phyloP scores from a whole-genome alignment of 2,888 invertebrate genomes.

The Pandemis cinnamomeana region DNA sequence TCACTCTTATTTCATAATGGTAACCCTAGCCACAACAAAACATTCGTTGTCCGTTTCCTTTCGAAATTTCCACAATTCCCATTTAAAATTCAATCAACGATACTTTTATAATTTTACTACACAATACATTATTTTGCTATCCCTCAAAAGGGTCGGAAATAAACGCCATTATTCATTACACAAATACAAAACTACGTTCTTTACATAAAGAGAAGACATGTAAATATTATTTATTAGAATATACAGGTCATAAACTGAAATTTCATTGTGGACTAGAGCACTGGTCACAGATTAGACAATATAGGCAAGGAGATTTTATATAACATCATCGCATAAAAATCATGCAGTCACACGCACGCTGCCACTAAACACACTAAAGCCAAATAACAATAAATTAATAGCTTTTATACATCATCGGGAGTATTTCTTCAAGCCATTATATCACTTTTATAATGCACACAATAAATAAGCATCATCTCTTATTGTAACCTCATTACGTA shows the following conservation, averaged over 20 bases:
- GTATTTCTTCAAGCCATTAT: constrained; percentile 71
- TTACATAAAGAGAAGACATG: constrained; percentile 53
- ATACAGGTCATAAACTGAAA: constrained; percentile 56
- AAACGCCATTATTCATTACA: constrained; percentile 61
- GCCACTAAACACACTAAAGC: constrained; percentile 57
- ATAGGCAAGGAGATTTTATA: constrained; percentile 74
- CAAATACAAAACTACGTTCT: constrained; percentile 61
- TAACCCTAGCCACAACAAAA: constrained; percentile 17
- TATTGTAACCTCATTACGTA: constrained; percentile 46
- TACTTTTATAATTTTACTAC: constrained; percentile 46
- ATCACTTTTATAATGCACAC: constrained; percentile 55
- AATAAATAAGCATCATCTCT: constrained; percentile 51
- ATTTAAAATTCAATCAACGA: constrained; percentile 2
- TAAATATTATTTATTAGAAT: constrained; percentile 50
- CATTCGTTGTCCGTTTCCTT: constrained; percentile 36
- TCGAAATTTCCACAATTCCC: background rate
- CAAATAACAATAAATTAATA: constrained; percentile 67
- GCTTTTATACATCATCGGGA: constrained; percentile 64
- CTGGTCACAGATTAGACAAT: constrained; percentile 74
- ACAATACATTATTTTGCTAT: constrained; percentile 54
- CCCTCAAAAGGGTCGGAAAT: constrained; percentile 53
- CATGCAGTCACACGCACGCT: constrained; percentile 47
- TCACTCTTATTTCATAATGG: background rate
- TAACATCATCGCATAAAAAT: constrained; percentile 27
- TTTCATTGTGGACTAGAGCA: constrained; percentile 75